Base-by-base conservation (phyloP, 1,140 invertebrate species). In the Cotesia glomerata region DNA sequence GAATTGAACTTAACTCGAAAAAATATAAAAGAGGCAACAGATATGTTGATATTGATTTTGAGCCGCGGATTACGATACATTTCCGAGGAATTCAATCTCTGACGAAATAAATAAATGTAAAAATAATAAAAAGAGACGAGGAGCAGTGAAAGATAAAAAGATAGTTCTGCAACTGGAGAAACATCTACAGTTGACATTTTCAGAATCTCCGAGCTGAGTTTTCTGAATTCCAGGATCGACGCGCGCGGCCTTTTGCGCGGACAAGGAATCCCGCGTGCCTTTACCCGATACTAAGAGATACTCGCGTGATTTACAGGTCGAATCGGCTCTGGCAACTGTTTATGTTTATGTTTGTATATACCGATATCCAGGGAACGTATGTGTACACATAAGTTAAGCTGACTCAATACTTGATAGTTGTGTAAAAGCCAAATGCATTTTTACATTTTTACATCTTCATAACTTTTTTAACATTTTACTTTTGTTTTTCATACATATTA, bases 141-240 rank as follows among this genome's bases (percentile, higher is more conserved):
- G 18, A 49, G 39, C 32, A 36, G 49, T 16, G 26, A 54, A 9
- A 62, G 59, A 51, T 35, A 26, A 39, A 51, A 34, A 63, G 39
- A 63, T 26, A 71, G 69, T 39, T 35, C 13, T 34, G 39, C 32
- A 62, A 58, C 11, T 11, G 36, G 36, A 62, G 51, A 54, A 71
- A 58, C 45, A 9, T 11, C 51, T 69, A 76, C 78, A 77, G 76
- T 79, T 85, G 83, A 85, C 83, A 85, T 84, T 85, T 82, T 78
- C 77, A 83, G 81, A 80, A 82, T 84, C 79, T 75, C 36, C 56
- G 73, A 45, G 77, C 78, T 78, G 81, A 80, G 81, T 82, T 70
- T 78, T 79, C 77, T 73, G 76, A 81, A 81, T 84, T 77, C 79
- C 79, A 76, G 18, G 62, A 67, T 73, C 75, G 79, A 69, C 73